A percentile compares a stretch with the other conserved stretches of the same genome.
Evolutionary conservation across 2,113 vertebrate species (phyloP).

Genomic region (Xiphorhynchus elegans): DNA sequence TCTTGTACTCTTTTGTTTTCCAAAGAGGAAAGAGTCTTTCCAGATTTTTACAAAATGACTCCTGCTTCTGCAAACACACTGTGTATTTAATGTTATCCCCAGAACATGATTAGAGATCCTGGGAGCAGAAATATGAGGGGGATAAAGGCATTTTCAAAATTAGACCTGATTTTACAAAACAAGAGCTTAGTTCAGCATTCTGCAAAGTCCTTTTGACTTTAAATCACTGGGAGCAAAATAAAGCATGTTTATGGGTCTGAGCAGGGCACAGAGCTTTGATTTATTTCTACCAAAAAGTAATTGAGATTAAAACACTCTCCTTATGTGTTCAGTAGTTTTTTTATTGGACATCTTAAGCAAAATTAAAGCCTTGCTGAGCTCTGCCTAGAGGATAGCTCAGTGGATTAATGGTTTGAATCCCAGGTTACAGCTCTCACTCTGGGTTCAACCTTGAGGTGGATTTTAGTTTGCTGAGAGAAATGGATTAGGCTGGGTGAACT

Average conservation of each 20-base stretch:
- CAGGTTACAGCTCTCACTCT: neutral
- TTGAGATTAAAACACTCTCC: conserved; percentile 46
- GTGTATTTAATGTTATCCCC: neutral
- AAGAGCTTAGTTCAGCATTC: conserved; percentile 43
- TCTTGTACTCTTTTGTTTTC: neutral
- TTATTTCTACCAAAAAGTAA: conserved; percentile 30
- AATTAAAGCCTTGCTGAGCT: conserved; percentile 28
- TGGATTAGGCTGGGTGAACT: neutral
- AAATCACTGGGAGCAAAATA: conserved; percentile 47
- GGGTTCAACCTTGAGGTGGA: neutral
- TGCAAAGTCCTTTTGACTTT: neutral
- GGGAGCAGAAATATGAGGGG: neutral
- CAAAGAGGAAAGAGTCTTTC: neutral
- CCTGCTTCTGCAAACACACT: neutral
- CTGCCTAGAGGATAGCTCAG: neutral
- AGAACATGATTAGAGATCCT: neutral
- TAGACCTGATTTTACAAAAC: neutral
- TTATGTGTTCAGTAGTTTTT: conserved; percentile 28
- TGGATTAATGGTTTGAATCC: conserved; percentile 34
- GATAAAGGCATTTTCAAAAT: conserved; percentile 15
- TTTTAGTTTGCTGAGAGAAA: conserved; percentile 8
- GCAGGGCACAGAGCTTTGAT: conserved; percentile 34
- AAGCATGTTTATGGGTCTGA: conserved; percentile 26
- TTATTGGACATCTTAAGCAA: conserved; percentile 41
- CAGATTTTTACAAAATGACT: neutral